Percentiles rank a stretch among this genome's conserved stretches.
Conservation (phyloP, 2,888 invertebrate genomes). For the Calephelis perditalis region DNA sequence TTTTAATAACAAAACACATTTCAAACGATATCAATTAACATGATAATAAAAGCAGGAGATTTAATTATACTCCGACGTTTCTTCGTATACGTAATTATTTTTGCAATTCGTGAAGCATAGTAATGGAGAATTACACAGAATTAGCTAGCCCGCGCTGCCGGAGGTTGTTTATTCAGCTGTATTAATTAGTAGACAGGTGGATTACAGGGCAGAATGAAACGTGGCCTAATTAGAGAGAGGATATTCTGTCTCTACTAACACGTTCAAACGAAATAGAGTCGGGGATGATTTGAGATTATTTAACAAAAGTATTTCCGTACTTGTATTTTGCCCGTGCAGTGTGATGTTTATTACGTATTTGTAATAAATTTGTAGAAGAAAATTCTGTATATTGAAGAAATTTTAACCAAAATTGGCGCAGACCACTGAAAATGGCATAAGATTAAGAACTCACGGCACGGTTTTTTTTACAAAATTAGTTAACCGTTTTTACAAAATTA, state of each 20-base stretch:
- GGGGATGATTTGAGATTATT: conserved; percentile 16
- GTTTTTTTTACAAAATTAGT: too few species aligned
- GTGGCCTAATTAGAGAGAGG: conserved; percentile 24
- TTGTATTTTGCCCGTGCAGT: too few species aligned
- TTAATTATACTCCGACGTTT: background rate
- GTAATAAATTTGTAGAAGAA: too few species aligned
- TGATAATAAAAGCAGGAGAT: background rate
- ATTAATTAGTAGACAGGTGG: conserved; percentile 39
- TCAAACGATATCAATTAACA: background rate
- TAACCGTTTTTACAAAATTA: too few species aligned
- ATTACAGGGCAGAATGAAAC: conserved; percentile 32
- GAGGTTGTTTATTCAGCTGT: conserved; percentile 36
- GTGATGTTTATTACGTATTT: too few species aligned
- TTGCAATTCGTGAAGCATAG: conserved; percentile 22
- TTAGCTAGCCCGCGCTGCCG: conserved; percentile 26
- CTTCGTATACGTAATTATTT: conserved; percentile 11
- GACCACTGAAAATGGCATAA: too few species aligned
- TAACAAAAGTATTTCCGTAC: background rate
- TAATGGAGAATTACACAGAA: conserved; percentile 31
- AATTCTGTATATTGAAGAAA: too few species aligned
- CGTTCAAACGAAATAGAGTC: conserved; percentile 17
- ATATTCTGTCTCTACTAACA: conserved; percentile 5
- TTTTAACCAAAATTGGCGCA: too few species aligned
- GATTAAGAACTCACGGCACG: too few species aligned
- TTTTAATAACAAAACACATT: background rate